Evolutionary conservation across 2,888 invertebrate genomes (phyloP).

Genomic region (Notocelia uddmanniana): DNA sequence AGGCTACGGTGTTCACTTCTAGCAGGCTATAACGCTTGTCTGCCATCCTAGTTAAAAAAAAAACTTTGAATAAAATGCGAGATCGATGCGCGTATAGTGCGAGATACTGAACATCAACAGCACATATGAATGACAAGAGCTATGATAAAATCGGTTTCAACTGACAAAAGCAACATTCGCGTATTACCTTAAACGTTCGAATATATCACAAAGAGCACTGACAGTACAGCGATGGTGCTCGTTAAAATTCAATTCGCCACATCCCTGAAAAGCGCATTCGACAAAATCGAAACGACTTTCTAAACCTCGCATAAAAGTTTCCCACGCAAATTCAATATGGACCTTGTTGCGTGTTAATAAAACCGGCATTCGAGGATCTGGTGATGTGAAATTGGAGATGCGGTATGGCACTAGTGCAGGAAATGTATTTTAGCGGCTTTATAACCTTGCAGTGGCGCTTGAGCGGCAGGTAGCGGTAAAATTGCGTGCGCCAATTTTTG

Average conservation of each 20-base stretch:
- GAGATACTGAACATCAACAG: constrained; percentile 9
- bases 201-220: constrained; percentile 37
- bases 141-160: constrained; percentile 6
- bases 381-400: background rate
- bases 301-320: constrained; percentile 9
- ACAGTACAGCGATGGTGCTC: constrained; percentile 26
- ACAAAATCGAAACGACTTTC: constrained; percentile 26
- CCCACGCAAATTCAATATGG: background rate
- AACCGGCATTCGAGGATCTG: background rate
- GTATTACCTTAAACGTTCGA: constrained; percentile 32
- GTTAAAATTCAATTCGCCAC: constrained; percentile 44
- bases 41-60: too few relatives aligned
- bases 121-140: constrained; percentile 22
- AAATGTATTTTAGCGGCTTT: constrained; percentile 35
- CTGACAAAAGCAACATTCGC: constrained; percentile 22
- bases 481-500: constrained; percentile 25
- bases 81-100: too few relatives aligned
- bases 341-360: background rate
- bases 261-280: constrained; percentile 31
- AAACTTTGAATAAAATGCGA: too few relatives aligned
- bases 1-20: too few relatives aligned
- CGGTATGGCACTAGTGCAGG: constrained; percentile 15
- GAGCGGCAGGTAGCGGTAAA: constrained; percentile 11
- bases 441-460: constrained; percentile 28
- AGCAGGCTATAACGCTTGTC: too few relatives aligned